Conservation (phyloP, 2,797 vertebrate species). For the Artibeus jamaicensis region DNA sequence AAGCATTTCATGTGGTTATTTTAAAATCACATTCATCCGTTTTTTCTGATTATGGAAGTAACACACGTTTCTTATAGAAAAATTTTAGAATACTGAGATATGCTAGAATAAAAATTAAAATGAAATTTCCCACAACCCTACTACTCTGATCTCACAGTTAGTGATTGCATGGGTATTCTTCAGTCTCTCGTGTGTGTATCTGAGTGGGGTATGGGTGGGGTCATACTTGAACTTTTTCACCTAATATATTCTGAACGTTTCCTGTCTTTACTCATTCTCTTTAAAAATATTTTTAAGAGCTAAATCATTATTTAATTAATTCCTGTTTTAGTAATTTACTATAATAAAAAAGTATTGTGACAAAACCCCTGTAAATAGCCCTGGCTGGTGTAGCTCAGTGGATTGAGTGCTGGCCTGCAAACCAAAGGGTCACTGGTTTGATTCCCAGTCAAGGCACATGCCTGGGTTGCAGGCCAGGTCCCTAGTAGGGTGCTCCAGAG, state of each 20-base stretch:
- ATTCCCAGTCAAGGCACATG: too few relatives aligned
- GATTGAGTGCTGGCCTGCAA: too few relatives aligned
- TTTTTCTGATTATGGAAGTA: slow-evolving; percentile 21
- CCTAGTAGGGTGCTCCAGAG: too few relatives aligned
- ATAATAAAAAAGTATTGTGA: background rate
- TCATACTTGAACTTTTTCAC: background rate
- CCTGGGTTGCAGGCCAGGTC: too few relatives aligned
- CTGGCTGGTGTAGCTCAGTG: too few relatives aligned
- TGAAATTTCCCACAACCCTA: background rate
- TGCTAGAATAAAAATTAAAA: slow-evolving; percentile 5
- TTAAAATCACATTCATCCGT: background rate
- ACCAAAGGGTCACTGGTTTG: too few relatives aligned
- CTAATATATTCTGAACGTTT: background rate
- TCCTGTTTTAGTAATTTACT: background rate
- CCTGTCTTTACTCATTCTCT: background rate
- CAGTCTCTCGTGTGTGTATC: background rate
- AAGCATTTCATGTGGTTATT: background rate
- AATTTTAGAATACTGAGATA: background rate
- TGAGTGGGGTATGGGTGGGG: background rate
- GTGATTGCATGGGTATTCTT: background rate
- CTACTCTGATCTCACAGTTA: background rate
- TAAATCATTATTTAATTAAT: background rate
- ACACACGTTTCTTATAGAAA: background rate
- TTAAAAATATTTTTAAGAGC: background rate
- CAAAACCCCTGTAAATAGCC: background rate